A percentile compares a stretch with the other conserved stretches of the same genome.
phyloP scores from a whole-genome alignment of 2,797 vertebrate species.

The Stomatorhinus walkeri region DNA sequence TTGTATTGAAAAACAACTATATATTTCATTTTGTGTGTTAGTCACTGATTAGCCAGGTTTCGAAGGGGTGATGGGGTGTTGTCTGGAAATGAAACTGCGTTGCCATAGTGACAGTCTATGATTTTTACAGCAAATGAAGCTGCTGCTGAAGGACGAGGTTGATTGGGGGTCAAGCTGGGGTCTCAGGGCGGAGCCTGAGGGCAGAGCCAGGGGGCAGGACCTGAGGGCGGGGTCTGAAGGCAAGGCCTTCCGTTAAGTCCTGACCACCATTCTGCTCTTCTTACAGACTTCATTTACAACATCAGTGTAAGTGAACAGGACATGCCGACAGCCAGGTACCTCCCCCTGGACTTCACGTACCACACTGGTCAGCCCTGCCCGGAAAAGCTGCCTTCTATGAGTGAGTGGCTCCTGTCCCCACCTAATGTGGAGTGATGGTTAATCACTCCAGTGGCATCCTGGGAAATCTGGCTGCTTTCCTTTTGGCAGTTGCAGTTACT shows the following conservation, averaged over 20 bases:
- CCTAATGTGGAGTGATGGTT: neutral
- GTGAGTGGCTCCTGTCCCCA: constrained; percentile 50
- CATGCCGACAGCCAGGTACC: constrained; percentile 66
- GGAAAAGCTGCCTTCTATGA: constrained; percentile 71
- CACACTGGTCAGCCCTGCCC: constrained; percentile 64
- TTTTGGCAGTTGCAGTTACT: neutral
- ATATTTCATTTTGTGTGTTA: neutral
- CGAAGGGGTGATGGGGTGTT: neutral
- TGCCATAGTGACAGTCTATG: neutral
- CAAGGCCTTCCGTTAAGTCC: neutral
- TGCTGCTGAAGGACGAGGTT: neutral
- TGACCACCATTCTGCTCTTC: neutral
- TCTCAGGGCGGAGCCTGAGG: neutral
- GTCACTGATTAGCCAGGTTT: neutral
- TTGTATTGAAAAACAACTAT: neutral
- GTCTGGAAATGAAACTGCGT: neutral
- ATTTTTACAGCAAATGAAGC: neutral
- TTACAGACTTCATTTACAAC: constrained; percentile 63
- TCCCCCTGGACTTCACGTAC: constrained; percentile 72
- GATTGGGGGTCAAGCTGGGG: neutral
- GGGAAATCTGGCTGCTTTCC: neutral
- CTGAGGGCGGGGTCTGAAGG: neutral
- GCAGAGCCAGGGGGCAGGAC: neutral
- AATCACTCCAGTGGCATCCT: neutral
- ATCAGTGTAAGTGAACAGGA: constrained; percentile 64